Base-by-base conservation (phyloP, 1,140 invertebrate genomes). In the Archivesica marissinica region DNA sequence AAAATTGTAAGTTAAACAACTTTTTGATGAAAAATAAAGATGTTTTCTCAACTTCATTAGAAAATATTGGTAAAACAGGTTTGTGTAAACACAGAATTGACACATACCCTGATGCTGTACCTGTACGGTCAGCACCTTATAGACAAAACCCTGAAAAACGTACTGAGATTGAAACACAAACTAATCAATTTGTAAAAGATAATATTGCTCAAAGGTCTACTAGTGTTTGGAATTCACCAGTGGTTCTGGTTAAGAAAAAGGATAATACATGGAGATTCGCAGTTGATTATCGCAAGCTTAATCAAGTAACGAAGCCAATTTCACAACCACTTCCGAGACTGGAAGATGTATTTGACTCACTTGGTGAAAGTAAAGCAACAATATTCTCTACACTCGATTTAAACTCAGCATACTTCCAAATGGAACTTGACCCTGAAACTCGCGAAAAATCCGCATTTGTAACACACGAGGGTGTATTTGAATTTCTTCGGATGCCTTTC, bases 221-320 rank as follows among this genome's bases (percentile, higher is more conserved):
- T 0, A 78, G 70, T 23, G n/a, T 56, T 28, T 90, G 84, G 88
- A 30, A 61, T 28, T 76, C 52, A 3, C 89, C 89, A 15, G 84
- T 90, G 9, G 87, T 89, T 0, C 59, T 88, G 47, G 85, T 86
- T 2, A 88, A 85, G 30, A 90, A 90, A 66, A 86, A 86, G 50
- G 38, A 76, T 41, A 81, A 83, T n/a, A 15, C 72, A 28, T 56
- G 39, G 1, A 44, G 87, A 23, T 87, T 88, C 44, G 83, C 61
- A 52, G 82, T 86, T 11, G 88, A 90, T 50, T 80, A 70, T 59
- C 41, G 77, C 25, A 41, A 86, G 83, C 52, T 90, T 0, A 90
- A 90, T 68, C 7, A 47, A 2, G 61, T 86, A 0, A 84, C 80
- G 7, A 64, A 76, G 52, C 64, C 41, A 59, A 54, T 56, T 6